phyloP scores from a whole-genome alignment of 2,797 vertebrate genomes.

The Ispidina lecontei region DNA sequence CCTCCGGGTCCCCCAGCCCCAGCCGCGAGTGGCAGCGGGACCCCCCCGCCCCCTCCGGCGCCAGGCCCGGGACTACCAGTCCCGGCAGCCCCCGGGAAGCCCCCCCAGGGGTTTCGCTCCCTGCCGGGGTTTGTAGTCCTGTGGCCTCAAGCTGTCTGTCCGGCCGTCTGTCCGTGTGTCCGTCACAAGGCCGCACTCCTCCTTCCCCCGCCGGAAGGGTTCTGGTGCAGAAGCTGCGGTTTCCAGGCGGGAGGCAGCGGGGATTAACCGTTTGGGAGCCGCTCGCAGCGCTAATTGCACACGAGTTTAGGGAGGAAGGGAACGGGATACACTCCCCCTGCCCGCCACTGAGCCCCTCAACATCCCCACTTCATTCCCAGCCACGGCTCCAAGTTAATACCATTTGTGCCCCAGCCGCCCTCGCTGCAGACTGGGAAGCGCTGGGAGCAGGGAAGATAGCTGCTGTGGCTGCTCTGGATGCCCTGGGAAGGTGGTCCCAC shows the following conservation, averaged over 20 bases:
- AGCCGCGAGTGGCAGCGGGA: constrained; percentile 42
- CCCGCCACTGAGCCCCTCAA: accelerated
- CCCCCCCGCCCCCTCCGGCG: not conserved
- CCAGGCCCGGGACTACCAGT: constrained; percentile 58
- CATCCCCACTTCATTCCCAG: not conserved
- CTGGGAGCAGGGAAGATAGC: not conserved
- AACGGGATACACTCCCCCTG: too few species aligned
- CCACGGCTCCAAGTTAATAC: not conserved
- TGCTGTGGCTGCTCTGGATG: not conserved
- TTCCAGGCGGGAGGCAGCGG: not conserved
- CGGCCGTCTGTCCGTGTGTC: not conserved
- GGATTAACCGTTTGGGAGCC: constrained; percentile 20
- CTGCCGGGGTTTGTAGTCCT: constrained; percentile 67
- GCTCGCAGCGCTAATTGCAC: not conserved
- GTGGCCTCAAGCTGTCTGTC: accelerated
- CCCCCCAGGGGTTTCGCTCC: not conserved
- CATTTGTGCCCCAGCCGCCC: not conserved
- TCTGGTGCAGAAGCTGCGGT: not conserved
- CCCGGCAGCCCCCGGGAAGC: constrained; percentile 51
- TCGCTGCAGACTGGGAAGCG: not conserved
- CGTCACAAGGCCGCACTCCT: not conserved
- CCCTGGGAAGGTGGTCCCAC: not conserved
- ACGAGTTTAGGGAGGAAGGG: accelerated
- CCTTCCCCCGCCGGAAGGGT: not conserved
- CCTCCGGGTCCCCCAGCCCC: constrained; percentile 68